Conservation (phyloP, 53 echinoderm and acorn worm genomes). For the Apostichopus leukothele region DNA sequence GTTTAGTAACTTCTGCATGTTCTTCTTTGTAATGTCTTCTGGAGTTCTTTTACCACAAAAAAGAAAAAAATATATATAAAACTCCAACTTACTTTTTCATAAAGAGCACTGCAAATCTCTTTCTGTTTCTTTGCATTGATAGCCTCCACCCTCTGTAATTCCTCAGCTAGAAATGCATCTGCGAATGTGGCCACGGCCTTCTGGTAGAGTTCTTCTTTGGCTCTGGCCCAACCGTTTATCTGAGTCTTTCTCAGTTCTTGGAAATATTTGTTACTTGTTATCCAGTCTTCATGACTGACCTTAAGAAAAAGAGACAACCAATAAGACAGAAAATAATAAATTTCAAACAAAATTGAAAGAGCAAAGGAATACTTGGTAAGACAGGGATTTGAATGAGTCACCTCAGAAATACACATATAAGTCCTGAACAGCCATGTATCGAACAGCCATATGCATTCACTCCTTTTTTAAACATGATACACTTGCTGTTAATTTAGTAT, state of each 20-base stretch:
- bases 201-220: constrained; percentile 86
- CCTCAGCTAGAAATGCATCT: constrained; percentile 84
- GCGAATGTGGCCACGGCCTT: constrained; percentile 85
- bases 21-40: too few relatives aligned
- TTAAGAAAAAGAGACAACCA: background rate
- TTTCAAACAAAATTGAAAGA: background rate
- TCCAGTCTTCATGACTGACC: constrained; percentile 94
- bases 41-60: too few relatives aligned
- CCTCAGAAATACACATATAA: too few relatives aligned
- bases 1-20: too few relatives aligned
- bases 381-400: too few relatives aligned
- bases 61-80: too few relatives aligned
- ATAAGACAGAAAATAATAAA: background rate
- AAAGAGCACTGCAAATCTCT: constrained; percentile 71
- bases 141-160: constrained; percentile 66
- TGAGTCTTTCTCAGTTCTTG: constrained; percentile 69
- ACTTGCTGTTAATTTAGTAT: too few relatives aligned
- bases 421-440: too few relatives aligned
- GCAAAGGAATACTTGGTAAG: background rate
- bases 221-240: constrained; percentile 81
- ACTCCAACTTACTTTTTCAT: constrained; percentile 57
- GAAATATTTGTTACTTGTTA: constrained; percentile 67
- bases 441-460: too few relatives aligned
- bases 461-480: too few relatives aligned
- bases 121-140: constrained; percentile 77